A percentile compares a stretch with the other conserved stretches of the same genome.
Conservation (phyloP, 1,140 invertebrate species). For the Plectrocnemia conspersa region DNA sequence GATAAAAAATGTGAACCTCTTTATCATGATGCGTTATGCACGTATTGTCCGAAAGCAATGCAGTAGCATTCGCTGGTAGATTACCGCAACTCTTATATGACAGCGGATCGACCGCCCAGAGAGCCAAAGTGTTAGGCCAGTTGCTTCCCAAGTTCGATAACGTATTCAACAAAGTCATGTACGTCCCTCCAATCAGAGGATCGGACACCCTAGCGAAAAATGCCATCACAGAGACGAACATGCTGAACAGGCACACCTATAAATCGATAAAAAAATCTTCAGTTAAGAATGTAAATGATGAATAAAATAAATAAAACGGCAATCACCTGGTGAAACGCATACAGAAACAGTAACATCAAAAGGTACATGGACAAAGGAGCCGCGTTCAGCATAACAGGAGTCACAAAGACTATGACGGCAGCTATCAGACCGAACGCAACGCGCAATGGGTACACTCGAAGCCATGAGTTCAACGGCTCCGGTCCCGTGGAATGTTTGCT, state of each 20-base stretch:
- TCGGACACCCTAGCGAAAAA: constrained; percentile 77
- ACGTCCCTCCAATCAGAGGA: constrained; percentile 92
- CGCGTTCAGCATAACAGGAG: constrained; percentile 63
- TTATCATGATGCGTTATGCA: constrained; percentile 42
- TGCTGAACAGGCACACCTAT: constrained; percentile 60
- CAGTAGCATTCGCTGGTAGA: constrained; percentile 39
- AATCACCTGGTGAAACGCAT: constrained; percentile 84
- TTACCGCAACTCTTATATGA: constrained; percentile 69
- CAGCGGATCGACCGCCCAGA: constrained; percentile 88
- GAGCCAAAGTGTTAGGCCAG: constrained; percentile 89
- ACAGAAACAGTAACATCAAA: constrained; percentile 68
- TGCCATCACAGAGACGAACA: constrained; percentile 68
- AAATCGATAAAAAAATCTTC: constrained; percentile 34
- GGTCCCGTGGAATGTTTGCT: constrained; percentile 83
- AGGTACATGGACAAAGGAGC: constrained; percentile 68
- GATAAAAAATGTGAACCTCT: constrained; percentile 37
- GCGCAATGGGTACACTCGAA: constrained; percentile 85
- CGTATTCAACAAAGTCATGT: constrained; percentile 99
- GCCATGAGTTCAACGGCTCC: constrained; percentile 80
- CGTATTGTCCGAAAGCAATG: constrained; percentile 41
- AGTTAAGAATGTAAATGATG: constrained; percentile 1
- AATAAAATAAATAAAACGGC: neutral
- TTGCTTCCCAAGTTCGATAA: constrained; percentile 94
- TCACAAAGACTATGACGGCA: constrained; percentile 78
- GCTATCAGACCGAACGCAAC: constrained; percentile 80